Percentiles rank a stretch among this genome's conserved stretches.
Conservation (phyloP, 2,888 invertebrate species). For the Epirrhoe tristata region DNA sequence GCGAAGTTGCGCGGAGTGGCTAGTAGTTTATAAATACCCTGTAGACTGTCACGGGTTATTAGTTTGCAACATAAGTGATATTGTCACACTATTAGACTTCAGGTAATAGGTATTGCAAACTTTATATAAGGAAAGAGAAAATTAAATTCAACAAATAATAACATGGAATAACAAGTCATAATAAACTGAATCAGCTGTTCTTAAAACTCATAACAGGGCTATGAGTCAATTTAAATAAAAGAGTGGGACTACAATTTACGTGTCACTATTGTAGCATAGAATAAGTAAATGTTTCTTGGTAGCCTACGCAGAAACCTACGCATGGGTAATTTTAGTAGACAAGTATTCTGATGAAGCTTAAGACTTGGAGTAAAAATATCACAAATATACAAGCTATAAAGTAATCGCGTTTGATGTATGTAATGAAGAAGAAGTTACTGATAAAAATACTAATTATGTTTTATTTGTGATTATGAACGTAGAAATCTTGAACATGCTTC, state of each 20-base stretch:
- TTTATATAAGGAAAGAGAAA: neutral
- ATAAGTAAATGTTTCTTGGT: slow-evolving; percentile 25
- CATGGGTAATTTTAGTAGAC: slow-evolving; percentile 32
- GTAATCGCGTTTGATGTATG: too few relatives aligned
- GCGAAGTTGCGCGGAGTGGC: too few relatives aligned
- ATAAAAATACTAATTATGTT: neutral
- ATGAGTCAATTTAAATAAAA: slow-evolving; percentile 27
- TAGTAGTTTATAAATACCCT: too few relatives aligned
- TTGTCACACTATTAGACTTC: too few relatives aligned
- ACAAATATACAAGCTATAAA: neutral
- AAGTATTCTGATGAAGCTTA: slow-evolving; percentile 1
- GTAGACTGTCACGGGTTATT: too few relatives aligned
- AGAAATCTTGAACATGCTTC: too few relatives aligned
- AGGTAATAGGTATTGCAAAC: neutral
- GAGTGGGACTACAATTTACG: slow-evolving; percentile 33
- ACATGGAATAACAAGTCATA: neutral
- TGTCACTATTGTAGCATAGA: slow-evolving; percentile 24
- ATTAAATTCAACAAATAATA: neutral
- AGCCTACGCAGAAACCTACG: slow-evolving; percentile 41
- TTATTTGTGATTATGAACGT: too few relatives aligned
- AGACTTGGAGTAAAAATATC: slow-evolving; percentile 15
- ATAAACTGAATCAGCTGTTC: slow-evolving; percentile 28
- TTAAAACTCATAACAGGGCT: slow-evolving; percentile 7
- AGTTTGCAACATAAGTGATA: too few relatives aligned
- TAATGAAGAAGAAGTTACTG: too few relatives aligned